These are phyloP conservation scores for Nasua narica DNA, from an alignment of 2,797 vertebrate genomes.

Conservation along the genomic window DNA sequence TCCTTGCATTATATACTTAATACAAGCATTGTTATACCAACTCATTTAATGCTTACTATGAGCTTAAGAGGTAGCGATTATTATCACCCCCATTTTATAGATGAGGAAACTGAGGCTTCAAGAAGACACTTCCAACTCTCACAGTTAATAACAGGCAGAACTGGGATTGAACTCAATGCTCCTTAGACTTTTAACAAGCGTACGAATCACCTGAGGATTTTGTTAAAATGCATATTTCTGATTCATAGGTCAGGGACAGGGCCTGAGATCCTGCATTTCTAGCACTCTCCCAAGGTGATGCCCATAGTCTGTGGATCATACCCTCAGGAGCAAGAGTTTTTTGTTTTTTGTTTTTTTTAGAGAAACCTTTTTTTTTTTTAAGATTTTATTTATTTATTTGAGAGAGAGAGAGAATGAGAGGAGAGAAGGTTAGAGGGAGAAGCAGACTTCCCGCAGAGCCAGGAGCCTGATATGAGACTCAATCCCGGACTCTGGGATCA, in stretches of 20 bases:
- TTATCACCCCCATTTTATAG: neutral
- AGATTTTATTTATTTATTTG: too few species aligned
- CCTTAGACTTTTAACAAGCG: neutral
- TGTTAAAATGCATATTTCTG: neutral
- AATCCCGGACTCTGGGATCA: too few species aligned
- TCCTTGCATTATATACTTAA: neutral
- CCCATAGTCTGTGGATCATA: neutral
- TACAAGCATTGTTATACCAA: too few species aligned
- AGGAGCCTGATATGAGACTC: too few species aligned
- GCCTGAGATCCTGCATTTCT: neutral
- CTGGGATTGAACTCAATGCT: neutral
- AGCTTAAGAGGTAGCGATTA: neutral
- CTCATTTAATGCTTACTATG: neutral
- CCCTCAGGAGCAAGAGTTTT: neutral
- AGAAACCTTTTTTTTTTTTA: neutral
- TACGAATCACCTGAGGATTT: neutral
- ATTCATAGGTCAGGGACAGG: neutral
- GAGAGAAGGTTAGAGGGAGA: too few species aligned
- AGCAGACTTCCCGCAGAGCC: too few species aligned
- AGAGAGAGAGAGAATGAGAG: too few species aligned
- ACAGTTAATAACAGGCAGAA: neutral
- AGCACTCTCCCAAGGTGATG: neutral
- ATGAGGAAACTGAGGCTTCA: neutral
- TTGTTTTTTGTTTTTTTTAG: too few species aligned
- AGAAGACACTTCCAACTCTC: neutral